Conservation (phyloP, 2,113 vertebrate genomes). For the Nothobranchius kuhntae region DNA sequence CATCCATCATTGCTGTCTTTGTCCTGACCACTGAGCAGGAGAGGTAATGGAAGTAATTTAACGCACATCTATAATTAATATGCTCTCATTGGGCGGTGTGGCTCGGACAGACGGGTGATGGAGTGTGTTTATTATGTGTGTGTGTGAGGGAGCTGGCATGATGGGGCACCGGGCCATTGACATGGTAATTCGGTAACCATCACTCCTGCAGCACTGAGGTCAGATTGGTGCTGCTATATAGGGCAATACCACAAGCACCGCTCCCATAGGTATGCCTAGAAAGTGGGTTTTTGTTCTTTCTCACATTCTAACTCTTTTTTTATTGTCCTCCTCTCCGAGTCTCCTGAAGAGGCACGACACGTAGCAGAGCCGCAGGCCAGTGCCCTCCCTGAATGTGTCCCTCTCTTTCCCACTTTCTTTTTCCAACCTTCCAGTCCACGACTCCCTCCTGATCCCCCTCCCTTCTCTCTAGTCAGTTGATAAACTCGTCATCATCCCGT, state of each 20-base stretch:
- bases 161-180: constrained; percentile 64
- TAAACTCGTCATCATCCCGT: constrained; percentile 29
- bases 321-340: constrained; percentile 33
- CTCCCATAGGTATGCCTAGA: constrained; percentile 54
- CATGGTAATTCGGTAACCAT: constrained; percentile 67
- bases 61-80: constrained; percentile 97
- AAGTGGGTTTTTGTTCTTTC: constrained; percentile 57
- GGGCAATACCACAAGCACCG: constrained; percentile 34
- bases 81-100: constrained; percentile 81
- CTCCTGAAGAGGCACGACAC: constrained; percentile 55
- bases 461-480: constrained; percentile 10
- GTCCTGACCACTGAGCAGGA: constrained; percentile 75
- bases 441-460: background rate
- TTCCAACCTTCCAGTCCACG: constrained; percentile 30
- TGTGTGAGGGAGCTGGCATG: constrained; percentile 66
- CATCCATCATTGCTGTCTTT: constrained; percentile 79
- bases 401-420: constrained; percentile 32
- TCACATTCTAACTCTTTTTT: constrained; percentile 16
- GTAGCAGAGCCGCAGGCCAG: constrained; percentile 56
- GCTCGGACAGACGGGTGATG: constrained; percentile 80
- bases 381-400: constrained; percentile 51
- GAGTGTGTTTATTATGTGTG: constrained; percentile 82
- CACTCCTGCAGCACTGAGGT: constrained; percentile 58
- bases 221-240: constrained; percentile 62
- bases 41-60: constrained; percentile 96